phyloP scores from a whole-genome alignment of 1,140 invertebrate genomes.

The Thaumatotibia leucotreta region DNA sequence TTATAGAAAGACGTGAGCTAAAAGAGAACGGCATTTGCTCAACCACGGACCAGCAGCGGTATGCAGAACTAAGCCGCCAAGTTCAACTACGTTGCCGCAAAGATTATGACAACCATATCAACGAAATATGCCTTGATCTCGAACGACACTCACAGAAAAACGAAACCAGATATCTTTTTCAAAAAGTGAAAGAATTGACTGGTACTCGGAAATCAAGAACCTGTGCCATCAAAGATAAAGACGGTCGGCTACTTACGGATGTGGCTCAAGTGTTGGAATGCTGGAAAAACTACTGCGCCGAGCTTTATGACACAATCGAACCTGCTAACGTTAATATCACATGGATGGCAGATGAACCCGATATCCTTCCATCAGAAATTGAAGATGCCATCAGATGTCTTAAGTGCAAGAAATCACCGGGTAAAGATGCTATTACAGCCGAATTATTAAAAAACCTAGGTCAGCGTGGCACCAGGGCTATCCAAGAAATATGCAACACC shows the following conservation, averaged over 20 bases:
- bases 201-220: background rate
- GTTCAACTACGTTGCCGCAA: constrained; percentile 1
- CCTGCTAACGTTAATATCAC: too few species aligned
- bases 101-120: constrained; percentile 10
- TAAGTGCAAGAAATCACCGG: constrained; percentile 17
- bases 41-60: too few species aligned
- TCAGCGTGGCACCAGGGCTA: background rate
- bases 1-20: background rate
- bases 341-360: background rate
- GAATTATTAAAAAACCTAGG: constrained; percentile 8
- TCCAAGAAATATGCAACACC: background rate
- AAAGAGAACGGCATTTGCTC: background rate
- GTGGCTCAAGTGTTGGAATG: constrained; percentile 6
- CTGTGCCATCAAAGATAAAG: constrained; percentile 16
- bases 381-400: constrained; percentile 30
- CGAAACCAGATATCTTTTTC: constrained; percentile 11
- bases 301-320: background rate
- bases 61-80: background rate
- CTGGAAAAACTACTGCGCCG: constrained; percentile 15
- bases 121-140: constrained; percentile 16
- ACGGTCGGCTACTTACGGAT: constrained; percentile 14
- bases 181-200: constrained; percentile 14
- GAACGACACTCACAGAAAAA: constrained; percentile 9
- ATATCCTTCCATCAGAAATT: constrained; percentile 23
- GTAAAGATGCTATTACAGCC: background rate